Percentiles rank a stretch among this genome's conserved stretches.
Evolutionary conservation across 2,888 invertebrate species (phyloP).

Genomic region (Tuberolachnus salignus): DNA sequence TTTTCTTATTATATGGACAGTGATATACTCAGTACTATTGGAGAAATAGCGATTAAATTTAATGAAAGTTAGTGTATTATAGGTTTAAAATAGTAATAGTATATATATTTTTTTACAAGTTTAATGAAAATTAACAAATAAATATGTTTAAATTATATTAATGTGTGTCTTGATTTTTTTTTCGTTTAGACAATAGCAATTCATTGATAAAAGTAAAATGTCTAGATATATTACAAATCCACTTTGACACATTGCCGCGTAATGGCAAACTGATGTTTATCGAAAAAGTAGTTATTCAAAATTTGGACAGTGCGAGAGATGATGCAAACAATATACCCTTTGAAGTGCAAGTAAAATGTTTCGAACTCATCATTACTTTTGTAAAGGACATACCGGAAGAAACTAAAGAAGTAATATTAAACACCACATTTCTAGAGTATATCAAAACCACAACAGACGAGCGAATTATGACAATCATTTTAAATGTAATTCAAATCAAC

Average conservation of each 20-base stretch:
- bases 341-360: slow-evolving; percentile 48
- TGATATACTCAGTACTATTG: slow-evolving; percentile 30
- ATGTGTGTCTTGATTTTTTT: neutral
- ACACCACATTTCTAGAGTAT: slow-evolving; percentile 19
- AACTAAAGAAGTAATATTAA: slow-evolving; percentile 33
- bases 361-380: slow-evolving; percentile 32
- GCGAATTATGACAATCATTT: slow-evolving; percentile 35
- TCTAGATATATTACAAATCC: slow-evolving; percentile 41
- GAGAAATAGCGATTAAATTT: slow-evolving; percentile 46
- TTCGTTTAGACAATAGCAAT: slow-evolving; percentile 38
- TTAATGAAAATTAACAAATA: neutral
- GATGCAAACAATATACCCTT: slow-evolving; percentile 36
- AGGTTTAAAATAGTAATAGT: neutral
- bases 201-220: slow-evolving; percentile 26
- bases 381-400: slow-evolving; percentile 31
- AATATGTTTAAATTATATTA: neutral
- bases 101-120: neutral
- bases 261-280: slow-evolving; percentile 25
- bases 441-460: slow-evolving; percentile 45
- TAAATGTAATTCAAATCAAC: slow-evolving; percentile 33
- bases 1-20: slow-evolving; percentile 30
- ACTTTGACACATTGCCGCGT: slow-evolving; percentile 23
- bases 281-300: slow-evolving; percentile 40
- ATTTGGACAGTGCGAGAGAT: slow-evolving; percentile 38
- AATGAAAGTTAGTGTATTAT: slow-evolving; percentile 33